phyloP scores from a whole-genome alignment of 2,888 invertebrate genomes.

The Acheta domesticus region DNA sequence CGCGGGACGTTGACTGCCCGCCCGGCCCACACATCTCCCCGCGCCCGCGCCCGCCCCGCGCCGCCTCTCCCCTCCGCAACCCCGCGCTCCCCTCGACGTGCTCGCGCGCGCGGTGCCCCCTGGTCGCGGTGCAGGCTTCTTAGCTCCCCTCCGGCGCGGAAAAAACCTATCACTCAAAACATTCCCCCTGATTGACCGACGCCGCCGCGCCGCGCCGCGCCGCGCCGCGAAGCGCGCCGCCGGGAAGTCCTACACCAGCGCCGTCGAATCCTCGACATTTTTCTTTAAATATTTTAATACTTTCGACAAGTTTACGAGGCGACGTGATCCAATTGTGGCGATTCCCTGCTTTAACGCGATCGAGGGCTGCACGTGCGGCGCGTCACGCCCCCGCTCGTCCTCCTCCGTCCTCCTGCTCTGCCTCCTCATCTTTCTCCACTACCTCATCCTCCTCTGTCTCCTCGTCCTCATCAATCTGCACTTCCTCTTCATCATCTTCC shows the following conservation, averaged over 20 bases:
- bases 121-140: neutral
- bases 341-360: neutral
- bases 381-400: too few species aligned
- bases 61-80: neutral
- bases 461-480: too few species aligned
- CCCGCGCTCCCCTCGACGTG: constrained; percentile 18
- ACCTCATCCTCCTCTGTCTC: too few species aligned
- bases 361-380: neutral
- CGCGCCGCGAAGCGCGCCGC: too few species aligned
- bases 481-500: too few species aligned
- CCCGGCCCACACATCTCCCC: constrained; percentile 25
- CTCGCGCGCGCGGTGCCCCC: neutral
- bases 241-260: neutral
- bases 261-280: neutral
- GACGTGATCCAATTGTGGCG: constrained; percentile 9
- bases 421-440: too few species aligned
- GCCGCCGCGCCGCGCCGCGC: neutral
- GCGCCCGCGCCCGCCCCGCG: neutral
- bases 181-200: constrained; percentile 22
- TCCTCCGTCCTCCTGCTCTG: too few species aligned
- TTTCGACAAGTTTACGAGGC: constrained; percentile 18
- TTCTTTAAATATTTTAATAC: constrained; percentile 18
- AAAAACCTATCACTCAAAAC: constrained; percentile 26
- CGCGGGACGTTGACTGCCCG: neutral
- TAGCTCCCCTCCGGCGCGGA: constrained; percentile 19